A percentile compares a stretch with the other conserved stretches of the same genome.
Conservation (phyloP, 2,113 vertebrate species). For the Otolemur garnettii region DNA sequence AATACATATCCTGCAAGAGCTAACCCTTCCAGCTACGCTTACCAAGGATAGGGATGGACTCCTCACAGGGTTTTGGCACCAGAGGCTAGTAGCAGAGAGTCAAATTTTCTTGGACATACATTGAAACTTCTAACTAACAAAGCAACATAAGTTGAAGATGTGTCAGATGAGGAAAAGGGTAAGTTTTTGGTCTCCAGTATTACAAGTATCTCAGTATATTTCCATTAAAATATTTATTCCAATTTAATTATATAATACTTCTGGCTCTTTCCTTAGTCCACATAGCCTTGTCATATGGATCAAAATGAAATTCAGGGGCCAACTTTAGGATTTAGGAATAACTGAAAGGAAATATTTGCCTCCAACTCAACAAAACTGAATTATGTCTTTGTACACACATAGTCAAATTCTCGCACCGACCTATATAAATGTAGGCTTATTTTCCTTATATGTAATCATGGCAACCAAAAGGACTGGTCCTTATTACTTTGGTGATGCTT, state of each 20-base stretch:
- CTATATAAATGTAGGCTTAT: neutral
- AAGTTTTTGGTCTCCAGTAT: neutral
- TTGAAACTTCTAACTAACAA: neutral
- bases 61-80: neutral
- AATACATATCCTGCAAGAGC: neutral
- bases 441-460: neutral
- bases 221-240: neutral
- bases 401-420: neutral
- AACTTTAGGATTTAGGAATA: slow-evolving; percentile 60
- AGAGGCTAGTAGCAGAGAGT: neutral
- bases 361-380: neutral
- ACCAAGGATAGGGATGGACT: neutral
- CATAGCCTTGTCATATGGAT: neutral
- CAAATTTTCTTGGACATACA: neutral
- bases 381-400: neutral
- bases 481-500: neutral
- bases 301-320: slow-evolving; percentile 25
- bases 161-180: neutral
- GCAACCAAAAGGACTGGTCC: neutral
- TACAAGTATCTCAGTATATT: neutral
- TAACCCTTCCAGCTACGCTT: neutral
- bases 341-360: slow-evolving; percentile 38
- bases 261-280: neutral
- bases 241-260: slow-evolving; percentile 27
- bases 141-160: neutral